phyloP scores from a whole-genome alignment of 2,113 vertebrate species.

The Sinocyclocheilus anshuiensis region DNA sequence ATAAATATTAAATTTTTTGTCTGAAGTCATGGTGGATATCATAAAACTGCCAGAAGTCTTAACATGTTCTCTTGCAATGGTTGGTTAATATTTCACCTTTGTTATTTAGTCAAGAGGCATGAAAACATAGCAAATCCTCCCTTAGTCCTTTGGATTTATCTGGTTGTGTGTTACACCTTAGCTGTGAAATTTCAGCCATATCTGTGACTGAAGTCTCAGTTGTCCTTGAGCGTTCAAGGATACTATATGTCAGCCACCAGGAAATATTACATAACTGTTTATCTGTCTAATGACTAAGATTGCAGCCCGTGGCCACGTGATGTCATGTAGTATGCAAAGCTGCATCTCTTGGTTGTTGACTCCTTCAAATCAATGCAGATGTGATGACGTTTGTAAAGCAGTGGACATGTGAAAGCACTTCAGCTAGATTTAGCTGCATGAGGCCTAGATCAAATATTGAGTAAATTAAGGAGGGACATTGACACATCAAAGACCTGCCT shows the following conservation, averaged over 20 bases:
- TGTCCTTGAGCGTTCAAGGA: neutral
- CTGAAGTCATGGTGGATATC: neutral
- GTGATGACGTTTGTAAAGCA: conserved; percentile 24
- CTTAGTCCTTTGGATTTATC: neutral
- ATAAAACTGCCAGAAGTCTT: neutral
- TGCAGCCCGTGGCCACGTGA: conserved; percentile 1
- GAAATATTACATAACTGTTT: conserved; percentile 49
- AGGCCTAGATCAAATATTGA: conserved; percentile 77
- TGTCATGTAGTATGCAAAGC: conserved; percentile 44
- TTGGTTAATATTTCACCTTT: neutral
- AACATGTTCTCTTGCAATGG: neutral
- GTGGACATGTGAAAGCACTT: conserved; percentile 63
- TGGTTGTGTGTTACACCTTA: neutral
- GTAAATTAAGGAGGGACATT: conserved; percentile 71
- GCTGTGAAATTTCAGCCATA: conserved; percentile 39
- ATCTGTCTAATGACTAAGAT: conserved; percentile 42
- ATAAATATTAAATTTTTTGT: neutral
- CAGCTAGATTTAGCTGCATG: conserved; percentile 71
- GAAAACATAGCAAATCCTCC: neutral
- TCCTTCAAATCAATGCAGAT: conserved; percentile 29
- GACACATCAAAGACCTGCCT: conserved; percentile 73
- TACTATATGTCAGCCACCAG: conserved; percentile 14
- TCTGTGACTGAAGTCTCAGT: conserved; percentile 25
- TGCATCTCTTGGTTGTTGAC: conserved; percentile 38
- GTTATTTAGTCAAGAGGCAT: neutral